Percentiles rank a stretch among this genome's conserved stretches.
Conservation (phyloP, 2,113 vertebrate genomes). For the Pluvianellus socialis region DNA sequence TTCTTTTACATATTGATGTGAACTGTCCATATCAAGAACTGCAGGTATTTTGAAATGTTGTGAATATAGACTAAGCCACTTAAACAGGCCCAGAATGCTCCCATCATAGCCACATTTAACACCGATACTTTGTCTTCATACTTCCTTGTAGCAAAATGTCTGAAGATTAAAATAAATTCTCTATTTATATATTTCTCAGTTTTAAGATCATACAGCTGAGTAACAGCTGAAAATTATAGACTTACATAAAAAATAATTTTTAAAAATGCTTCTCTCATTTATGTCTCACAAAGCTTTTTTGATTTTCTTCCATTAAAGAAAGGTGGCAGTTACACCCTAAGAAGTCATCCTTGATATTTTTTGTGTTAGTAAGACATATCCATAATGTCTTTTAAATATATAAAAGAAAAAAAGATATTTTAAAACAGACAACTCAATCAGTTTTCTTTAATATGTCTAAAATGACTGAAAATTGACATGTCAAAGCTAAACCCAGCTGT, state of each 20-base stretch:
- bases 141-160: neutral
- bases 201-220: neutral
- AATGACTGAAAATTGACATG: neutral
- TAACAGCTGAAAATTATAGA: neutral
- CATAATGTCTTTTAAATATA: neutral
- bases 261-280: neutral
- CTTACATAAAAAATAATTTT: neutral
- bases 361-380: neutral
- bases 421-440: neutral
- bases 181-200: neutral
- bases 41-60: neutral
- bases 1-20: neutral
- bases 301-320: neutral
- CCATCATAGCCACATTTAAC: neutral
- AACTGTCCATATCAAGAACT: neutral
- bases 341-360: neutral
- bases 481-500: neutral
- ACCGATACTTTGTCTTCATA: neutral
- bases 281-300: neutral
- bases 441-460: neutral
- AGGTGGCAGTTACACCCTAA: neutral
- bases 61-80: neutral
- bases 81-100: neutral
- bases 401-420: neutral
- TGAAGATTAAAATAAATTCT: neutral